Conservation (phyloP, 2,113 vertebrate genomes). For the Symphodus melops region DNA sequence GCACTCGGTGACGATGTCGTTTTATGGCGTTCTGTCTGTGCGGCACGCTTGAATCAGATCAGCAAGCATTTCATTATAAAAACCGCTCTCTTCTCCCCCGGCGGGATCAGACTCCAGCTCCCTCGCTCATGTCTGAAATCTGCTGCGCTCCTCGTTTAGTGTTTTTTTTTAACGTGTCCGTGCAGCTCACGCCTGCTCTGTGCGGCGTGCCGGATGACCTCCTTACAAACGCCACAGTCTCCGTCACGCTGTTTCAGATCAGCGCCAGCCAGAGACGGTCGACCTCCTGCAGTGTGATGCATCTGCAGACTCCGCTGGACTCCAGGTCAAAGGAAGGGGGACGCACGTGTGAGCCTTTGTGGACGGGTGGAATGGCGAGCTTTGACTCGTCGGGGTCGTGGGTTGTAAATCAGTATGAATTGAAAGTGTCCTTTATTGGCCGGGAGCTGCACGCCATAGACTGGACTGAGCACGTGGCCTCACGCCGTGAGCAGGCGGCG, state of each 20-base stretch:
- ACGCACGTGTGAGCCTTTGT: slow-evolving; percentile 12
- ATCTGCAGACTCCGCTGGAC: not conserved
- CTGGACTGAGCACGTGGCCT: no score
- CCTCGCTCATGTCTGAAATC: not conserved
- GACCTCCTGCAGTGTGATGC: slow-evolving; percentile 2
- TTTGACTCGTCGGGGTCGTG: slow-evolving; percentile 5
- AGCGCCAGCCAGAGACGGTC: not conserved
- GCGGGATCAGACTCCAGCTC: not conserved
- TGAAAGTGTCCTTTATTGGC: not conserved
- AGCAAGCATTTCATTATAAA: not conserved
- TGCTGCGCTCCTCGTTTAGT: not conserved
- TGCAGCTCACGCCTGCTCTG: no score
- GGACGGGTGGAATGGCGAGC: slow-evolving; percentile 27
- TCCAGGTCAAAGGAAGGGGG: not conserved
- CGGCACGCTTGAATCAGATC: not conserved
- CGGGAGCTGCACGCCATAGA: not conserved
- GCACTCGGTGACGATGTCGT: not conserved
- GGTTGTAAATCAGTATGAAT: slow-evolving; percentile 13
- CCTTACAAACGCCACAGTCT: not conserved
- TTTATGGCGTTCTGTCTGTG: not conserved
- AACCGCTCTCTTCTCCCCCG: not conserved
- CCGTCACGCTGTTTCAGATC: slow-evolving; percentile 37
- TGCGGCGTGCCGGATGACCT: no score
- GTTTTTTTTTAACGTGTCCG: not conserved
- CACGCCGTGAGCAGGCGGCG: no score